Percentiles rank a stretch among this genome's conserved stretches.
phyloP scores from a whole-genome alignment of 1,140 invertebrate species.

The Brachionus manjavacas region DNA sequence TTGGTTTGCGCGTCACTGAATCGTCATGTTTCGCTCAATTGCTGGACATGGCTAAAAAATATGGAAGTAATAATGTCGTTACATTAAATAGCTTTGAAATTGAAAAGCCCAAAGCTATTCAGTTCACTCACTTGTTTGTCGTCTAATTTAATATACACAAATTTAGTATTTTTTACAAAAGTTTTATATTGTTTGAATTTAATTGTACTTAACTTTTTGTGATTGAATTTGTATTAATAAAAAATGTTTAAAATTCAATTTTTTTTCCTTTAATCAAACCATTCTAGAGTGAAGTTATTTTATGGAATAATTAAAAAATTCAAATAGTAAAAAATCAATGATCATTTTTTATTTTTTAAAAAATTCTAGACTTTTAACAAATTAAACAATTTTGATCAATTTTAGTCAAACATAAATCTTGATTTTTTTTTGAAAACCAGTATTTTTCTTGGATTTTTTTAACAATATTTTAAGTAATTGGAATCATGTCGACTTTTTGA shows the following conservation, averaged over 20 bases:
- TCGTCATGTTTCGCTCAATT: not conserved
- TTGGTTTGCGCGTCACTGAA: not conserved
- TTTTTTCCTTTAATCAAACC: not conserved
- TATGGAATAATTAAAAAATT: no score
- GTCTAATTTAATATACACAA: slow-evolving; percentile 29
- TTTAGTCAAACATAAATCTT: no score
- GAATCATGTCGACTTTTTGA: no score
- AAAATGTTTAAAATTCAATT: not conserved
- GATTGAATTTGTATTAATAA: not conserved
- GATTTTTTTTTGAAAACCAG: no score
- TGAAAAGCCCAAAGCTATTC: not conserved
- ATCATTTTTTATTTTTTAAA: no score
- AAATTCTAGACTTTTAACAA: no score
- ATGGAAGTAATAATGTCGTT: not conserved
- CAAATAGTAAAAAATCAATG: no score
- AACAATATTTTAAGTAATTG: no score
- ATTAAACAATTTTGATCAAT: no score
- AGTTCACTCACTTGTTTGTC: not conserved
- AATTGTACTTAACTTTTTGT: not conserved
- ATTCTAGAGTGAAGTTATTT: no score
- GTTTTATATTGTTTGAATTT: slow-evolving; percentile 4
- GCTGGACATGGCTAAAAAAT: not conserved
- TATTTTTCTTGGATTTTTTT: no score
- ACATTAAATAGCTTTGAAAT: slow-evolving; percentile 16
- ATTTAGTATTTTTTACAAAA: not conserved